phyloP scores from a whole-genome alignment of 1,140 invertebrate genomes.

The Brachionus paranguensis region DNA sequence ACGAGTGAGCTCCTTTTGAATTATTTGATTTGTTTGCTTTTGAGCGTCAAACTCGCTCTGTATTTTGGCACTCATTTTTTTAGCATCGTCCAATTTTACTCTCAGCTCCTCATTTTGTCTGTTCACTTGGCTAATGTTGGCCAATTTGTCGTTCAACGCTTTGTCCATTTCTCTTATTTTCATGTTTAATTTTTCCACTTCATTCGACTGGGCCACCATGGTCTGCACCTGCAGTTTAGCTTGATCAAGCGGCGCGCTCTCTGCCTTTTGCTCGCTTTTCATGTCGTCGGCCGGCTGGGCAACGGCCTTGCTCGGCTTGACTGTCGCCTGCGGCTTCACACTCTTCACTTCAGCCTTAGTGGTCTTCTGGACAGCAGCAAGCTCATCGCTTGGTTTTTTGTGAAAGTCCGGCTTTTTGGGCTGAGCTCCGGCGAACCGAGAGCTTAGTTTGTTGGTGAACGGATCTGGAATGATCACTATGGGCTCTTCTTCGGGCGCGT shows the following conservation, averaged over 20 bases:
- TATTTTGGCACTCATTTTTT: background rate
- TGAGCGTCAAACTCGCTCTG: background rate
- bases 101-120: background rate
- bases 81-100: background rate
- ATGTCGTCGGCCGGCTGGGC: background rate
- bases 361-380: background rate
- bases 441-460: constrained; percentile 5
- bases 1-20: constrained; percentile 17
- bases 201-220: background rate
- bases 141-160: background rate
- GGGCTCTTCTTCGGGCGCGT: constrained; percentile 10
- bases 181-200: background rate
- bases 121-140: background rate
- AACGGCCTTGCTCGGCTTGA: background rate
- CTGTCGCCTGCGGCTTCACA: background rate
- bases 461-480: constrained; percentile 14
- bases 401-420: background rate
- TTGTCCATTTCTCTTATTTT: constrained; percentile 1
- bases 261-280: background rate
- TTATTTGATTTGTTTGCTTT: constrained; percentile 10
- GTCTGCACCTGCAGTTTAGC: background rate
- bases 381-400: background rate
- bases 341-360: background rate
- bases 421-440: background rate
- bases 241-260: background rate